Evolutionary conservation across 2,113 vertebrate species (phyloP), one percentile per base, ranked within the genome.

Genomic region (Syngnathoides biaculeatus): DNA sequence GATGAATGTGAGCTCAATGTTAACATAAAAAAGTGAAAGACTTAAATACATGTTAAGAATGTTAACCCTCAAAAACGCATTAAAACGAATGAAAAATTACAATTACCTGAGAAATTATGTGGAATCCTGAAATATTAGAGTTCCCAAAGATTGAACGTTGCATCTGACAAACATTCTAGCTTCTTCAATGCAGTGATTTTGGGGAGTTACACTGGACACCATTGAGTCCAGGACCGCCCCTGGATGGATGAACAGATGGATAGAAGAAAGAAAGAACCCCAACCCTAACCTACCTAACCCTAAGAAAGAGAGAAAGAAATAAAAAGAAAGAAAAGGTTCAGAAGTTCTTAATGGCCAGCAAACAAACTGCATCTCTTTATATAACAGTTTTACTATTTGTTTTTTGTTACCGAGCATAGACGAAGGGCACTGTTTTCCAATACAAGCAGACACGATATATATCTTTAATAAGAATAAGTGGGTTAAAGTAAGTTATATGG

Each of bases 401-500:
- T 63, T 22, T 19, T 1, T 15, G 22, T n/a, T 22, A 45, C 17
- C 20, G 39, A 48, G 27, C 24, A 52, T 20, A 26, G 14, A 53
- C 50, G 61, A 22, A 19, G 53, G 61, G 8, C 35, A 35, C 39
- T 47, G 13, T 35, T 56, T 57, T 67, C 15, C n/a, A 68, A 53
- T 52, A 52, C 11, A 42, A 62, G 55, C 55, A 22, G n/a, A 58
- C 50, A 61, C 48, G n/a, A 62, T 66, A 42, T 62, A 62, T 43
- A 43, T 43, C 10, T 15, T 38, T 52, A 65, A n/a, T 64, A 24
- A 15, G 27, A 26, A 56, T 66, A 14, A 59, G 39, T 24, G 71
- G 62, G 57, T 43, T 75, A 52, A 69, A 45, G 50, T 38, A 69
- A 53, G 64, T 70, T 35, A 53, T 48, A 68, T 55, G 68, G 26